Evolutionary conservation across 2,113 vertebrate species (phyloP).

Genomic region (Mola mola): DNA sequence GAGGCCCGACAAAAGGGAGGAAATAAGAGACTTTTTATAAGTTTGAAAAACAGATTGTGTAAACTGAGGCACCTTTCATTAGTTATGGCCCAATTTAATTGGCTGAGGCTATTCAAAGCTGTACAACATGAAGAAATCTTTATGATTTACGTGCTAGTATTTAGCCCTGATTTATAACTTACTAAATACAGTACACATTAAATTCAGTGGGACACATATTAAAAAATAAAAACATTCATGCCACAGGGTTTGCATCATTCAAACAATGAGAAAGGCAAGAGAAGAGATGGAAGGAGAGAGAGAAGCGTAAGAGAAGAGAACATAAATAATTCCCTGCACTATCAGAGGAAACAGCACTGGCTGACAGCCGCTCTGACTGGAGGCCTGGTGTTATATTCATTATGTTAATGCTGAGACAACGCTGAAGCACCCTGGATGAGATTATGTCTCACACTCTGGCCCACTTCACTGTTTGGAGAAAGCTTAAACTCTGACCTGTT

Average conservation of each 20-base stretch:
- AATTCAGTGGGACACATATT: conserved; percentile 15
- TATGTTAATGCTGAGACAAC: conserved; percentile 64
- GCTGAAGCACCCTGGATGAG: conserved; percentile 64
- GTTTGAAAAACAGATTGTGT: not conserved
- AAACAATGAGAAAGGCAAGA: conserved; percentile 42
- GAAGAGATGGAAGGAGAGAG: conserved; percentile 19
- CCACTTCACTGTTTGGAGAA: conserved; percentile 61
- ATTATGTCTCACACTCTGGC: conserved; percentile 46
- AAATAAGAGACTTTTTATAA: conserved; percentile 23
- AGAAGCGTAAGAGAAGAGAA: conserved; percentile 1
- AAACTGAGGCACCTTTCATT: not conserved
- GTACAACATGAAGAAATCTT: conserved; percentile 34
- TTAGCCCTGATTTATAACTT: conserved; percentile 21
- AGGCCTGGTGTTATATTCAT: conserved; percentile 64
- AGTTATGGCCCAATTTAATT: not conserved
- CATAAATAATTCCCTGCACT: conserved; percentile 54
- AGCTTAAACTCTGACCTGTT: conserved; percentile 66
- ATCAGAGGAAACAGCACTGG: conserved; percentile 44
- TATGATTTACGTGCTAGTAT: not conserved
- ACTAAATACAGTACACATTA: conserved; percentile 12
- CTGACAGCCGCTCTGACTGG: conserved; percentile 45
- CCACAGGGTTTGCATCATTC: conserved; percentile 41
- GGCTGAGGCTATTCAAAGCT: conserved; percentile 11
- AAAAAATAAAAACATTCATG: conserved; percentile 45
- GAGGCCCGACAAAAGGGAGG: not conserved